phyloP scores from a whole-genome alignment of 2,113 vertebrate genomes.

The Lota lota region DNA sequence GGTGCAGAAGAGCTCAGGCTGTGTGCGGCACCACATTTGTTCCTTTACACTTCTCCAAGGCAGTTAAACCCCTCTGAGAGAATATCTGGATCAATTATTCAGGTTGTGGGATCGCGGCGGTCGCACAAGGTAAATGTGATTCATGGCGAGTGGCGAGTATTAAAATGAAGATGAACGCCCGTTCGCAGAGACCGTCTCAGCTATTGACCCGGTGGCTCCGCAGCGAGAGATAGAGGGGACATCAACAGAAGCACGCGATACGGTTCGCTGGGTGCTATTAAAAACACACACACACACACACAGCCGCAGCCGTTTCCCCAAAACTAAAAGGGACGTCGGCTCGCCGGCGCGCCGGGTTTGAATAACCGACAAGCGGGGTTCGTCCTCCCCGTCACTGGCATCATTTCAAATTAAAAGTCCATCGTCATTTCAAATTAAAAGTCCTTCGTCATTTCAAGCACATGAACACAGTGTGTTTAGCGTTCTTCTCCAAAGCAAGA shows the following conservation, averaged over 20 bases:
- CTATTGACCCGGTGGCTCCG: constrained; percentile 23
- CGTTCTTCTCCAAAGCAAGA: neutral
- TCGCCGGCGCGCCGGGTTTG: too few relatives aligned
- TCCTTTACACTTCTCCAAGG: neutral
- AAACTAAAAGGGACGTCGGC: too few relatives aligned
- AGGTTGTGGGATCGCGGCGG: constrained; percentile 6
- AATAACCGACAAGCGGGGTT: too few relatives aligned
- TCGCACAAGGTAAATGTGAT: constrained; percentile 32
- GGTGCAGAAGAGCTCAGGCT: too few relatives aligned
- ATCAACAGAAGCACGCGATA: too few relatives aligned
- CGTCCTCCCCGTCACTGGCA: neutral
- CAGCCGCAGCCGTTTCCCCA: too few relatives aligned
- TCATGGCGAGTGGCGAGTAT: constrained; percentile 10
- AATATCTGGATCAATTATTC: constrained; percentile 24
- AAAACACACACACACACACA: too few relatives aligned
- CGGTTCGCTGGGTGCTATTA: too few relatives aligned
- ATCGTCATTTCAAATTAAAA: neutral
- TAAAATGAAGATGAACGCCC: constrained; percentile 44
- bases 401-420: neutral
- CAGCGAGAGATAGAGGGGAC: neutral
- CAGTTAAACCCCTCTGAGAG: neutral
- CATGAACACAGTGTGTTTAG: neutral
- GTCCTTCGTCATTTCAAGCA: neutral
- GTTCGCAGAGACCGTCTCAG: constrained; percentile 3
- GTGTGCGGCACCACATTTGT: neutral